Percentiles rank a stretch among this genome's conserved stretches.
Evolutionary conservation across 2,888 invertebrate species (phyloP).

Genomic region (Nemotelus nigrinus): DNA sequence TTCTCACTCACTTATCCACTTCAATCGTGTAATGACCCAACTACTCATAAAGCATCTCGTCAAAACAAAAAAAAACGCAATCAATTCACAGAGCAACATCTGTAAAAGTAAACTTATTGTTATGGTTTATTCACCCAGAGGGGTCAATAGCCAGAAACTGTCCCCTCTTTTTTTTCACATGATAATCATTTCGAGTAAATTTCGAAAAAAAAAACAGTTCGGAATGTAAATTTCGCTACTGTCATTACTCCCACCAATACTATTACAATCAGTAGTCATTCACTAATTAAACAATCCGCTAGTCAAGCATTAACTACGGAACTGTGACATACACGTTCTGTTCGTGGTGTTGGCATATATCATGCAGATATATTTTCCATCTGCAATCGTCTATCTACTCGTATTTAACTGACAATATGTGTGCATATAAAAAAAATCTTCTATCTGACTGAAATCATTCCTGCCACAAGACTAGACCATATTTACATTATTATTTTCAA

Average conservation of each 20-base stretch:
- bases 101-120: conserved; percentile 29
- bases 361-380: conserved; percentile 38
- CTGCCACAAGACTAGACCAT: neutral
- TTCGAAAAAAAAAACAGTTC: no score
- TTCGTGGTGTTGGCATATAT: neutral
- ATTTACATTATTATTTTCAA: neutral
- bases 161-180: conserved; percentile 21
- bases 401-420: conserved; percentile 11
- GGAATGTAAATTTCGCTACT: conserved; percentile 25
- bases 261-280: conserved; percentile 15
- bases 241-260: conserved; percentile 5
- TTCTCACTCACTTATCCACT: no score
- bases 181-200: neutral
- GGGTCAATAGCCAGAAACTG: conserved; percentile 40
- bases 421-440: no score
- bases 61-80: neutral
- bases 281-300: conserved; percentile 50
- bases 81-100: neutral
- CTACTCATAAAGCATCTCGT: neutral
- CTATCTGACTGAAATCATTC: neutral
- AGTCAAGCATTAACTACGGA: conserved; percentile 46
- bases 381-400: conserved; percentile 26
- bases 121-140: conserved; percentile 33
- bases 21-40: no score
- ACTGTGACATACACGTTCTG: conserved; percentile 38